Evolutionary conservation across 2,888 invertebrate genomes (phyloP), one percentile per base, ranked within the genome.

Genomic region (Laothoe populi): DNA sequence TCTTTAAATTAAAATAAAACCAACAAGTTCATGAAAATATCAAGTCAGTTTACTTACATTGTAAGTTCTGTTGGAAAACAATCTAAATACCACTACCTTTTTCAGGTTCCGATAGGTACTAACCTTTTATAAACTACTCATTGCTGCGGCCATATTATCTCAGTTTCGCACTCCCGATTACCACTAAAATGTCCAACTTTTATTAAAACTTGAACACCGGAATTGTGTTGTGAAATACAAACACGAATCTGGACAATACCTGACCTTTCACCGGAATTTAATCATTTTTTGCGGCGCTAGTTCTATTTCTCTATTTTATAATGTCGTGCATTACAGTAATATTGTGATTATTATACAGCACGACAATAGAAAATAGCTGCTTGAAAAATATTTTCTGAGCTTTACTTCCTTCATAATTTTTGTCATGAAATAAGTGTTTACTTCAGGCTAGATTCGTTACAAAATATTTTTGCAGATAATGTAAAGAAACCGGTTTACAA

Each of bases 191-290:
- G 21, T 44, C 26, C 10, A 16, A 46, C 57, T 57, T 49, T 57
- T 61, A 21, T 5, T 44, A 24, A 44, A 21, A 58, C 58, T 58
- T 40, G 57, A 35, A 19, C 48, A n/a, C 45, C 38, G 35, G 16
- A 63, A 62, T 53, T 40, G 31, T 19, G 40, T 57, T 59, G 53
- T 53, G 42, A 45, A 44, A 24, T 45, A 26, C 44, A 26, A 45
- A 59, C 44, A 45, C 24, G 23, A 64, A 61, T 57, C 59, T 61
- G 10, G 23, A 46, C 46, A 59, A 63, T 45, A 16, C 13, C 45
- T 35, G 63, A 59, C 59, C 53, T 59, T 45, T 44, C 57, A 26
- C 31, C 1, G 19, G 53, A 35, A 31, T 31, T 35, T 53, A 19
- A 53, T 35, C 26, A 35, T 53, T 53, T 42, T 53, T 31, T 31